Base-by-base conservation (phyloP, 2,797 vertebrate species). In the Cercopithecus hamlyni region DNA sequence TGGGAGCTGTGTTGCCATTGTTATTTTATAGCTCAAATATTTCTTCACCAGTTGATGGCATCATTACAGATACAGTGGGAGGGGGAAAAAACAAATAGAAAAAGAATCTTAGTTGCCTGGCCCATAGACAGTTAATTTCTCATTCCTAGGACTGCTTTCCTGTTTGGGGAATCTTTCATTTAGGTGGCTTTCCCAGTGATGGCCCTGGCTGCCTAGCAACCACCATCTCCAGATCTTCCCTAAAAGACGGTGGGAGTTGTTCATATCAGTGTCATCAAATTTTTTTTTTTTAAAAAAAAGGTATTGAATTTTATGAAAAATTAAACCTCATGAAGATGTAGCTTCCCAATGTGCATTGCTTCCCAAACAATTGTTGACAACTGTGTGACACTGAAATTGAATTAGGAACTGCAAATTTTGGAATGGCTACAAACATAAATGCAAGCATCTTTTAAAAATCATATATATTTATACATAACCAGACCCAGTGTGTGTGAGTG, bases 181-280 rank as follows among this genome's bases (percentile, higher is more conserved):
- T 55, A 45, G 86, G 67, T 79, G 80, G 86, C 64, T 92, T 95
- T 77, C 96, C 93, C 52, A 70, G 76, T 27, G 36, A 86, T 58
- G 87, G 84, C 64, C 13, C 36, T 81, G 50, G 97, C 96, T 98
- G 96, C 97, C 96, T 98, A 98, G 97, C 96, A 98, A 98, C 97
- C 22, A 7, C 27, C 61, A 72, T 83, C 70, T 94, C 93, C 67
- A 88, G 76, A 48, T 58, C 79, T 94, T 94, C 83, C 86, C 73
- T n/a, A 58, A 58, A 89, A 72, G 43, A 52, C 0, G 0, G 64
- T 43, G 82, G 84, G 43, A 82, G 39, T 58, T 58, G 52, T 76
- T 96, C 77, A 57, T 45, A 94, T 85, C 55, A 67, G 50, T 8
- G 33, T 39, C n/a, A 95, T 73, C 33, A 24, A 10, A 33, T 20